These are phyloP conservation scores for Galerucella nymphaeae DNA, from an alignment of 2,888 invertebrate genomes.

Conservation along the genomic window DNA sequence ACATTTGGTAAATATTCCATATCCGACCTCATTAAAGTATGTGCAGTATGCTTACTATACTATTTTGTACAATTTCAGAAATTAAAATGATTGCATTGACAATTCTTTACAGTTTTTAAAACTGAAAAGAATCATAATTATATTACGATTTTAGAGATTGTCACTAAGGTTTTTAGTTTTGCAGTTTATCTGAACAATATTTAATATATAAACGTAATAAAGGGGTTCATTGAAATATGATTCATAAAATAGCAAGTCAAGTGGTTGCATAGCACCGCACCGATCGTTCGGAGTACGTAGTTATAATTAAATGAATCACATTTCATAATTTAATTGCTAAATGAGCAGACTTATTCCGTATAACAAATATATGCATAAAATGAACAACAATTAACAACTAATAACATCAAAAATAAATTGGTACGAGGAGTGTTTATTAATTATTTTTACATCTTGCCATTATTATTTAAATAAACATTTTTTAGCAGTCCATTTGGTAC, in stretches of 20 bases:
- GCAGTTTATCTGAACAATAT: slow-evolving; percentile 31
- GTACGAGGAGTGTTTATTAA: neutral
- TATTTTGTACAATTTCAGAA: slow-evolving; percentile 39
- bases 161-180: slow-evolving; percentile 28
- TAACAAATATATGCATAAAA: neutral
- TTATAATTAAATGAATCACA: neutral
- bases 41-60: slow-evolving; percentile 25
- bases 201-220: neutral
- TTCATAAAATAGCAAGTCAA: neutral
- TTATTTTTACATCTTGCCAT: neutral
- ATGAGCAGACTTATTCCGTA: neutral
- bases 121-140: slow-evolving; percentile 11
- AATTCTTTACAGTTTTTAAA: slow-evolving; percentile 19
- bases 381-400: neutral
- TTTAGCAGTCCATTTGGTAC: no score
- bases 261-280: no score
- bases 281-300: no score
- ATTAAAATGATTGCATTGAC: slow-evolving; percentile 31
- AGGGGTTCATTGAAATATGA: neutral
- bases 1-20: neutral
- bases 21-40: neutral
- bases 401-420: slow-evolving; percentile 1
- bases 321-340: neutral
- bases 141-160: slow-evolving; percentile 31
- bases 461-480: neutral